Base-by-base conservation (phyloP, 2,797 vertebrate genomes). In the Borostomias antarcticus region DNA sequence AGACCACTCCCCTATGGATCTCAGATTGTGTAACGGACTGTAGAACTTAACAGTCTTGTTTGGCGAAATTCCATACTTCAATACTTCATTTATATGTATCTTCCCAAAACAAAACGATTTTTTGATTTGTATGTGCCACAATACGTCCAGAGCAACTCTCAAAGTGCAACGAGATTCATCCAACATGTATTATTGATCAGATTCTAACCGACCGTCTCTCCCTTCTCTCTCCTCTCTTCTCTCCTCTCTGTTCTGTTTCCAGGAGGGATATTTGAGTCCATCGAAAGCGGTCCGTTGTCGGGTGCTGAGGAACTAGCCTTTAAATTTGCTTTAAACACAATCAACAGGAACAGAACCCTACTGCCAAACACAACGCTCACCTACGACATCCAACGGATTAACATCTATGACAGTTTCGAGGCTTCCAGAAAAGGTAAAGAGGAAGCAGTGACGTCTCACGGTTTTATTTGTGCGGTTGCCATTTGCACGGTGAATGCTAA, bases 271-370 rank as follows among this genome's bases (percentile, higher is more conserved):
- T 99, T 99, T 85, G 97, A 99, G 88, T 99, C 96, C 78, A 92
- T 96, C 75, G 97, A 99, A 89, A 96, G 94, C 58, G 95, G 96
- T 32, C 97, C 97, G 57, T n/a, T n/a, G n/a, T 98, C 97, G 76
- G 96, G 97, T 88, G 96, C 97, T 72, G 97, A 99, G 85, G 97
- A 99, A 81, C 88, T 99, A 82, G 97, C 97, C 78, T 99, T 99
- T 91, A 95, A 98, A 91, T 99, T 99, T 94, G 97, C 97, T 91
- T 95, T 99, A 90, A 99, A 99, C 84, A 99, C 97, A 89, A 99
- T 99, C 92, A 99, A 99, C 94, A 95, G 97, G 90, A 99, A 99
- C 86, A 94, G 97, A 91, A 99, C 97, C 57, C 91, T 99, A 86
- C 91, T 99, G 91, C 97, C 96, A 86, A 99, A 99, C 88, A 99